Evolutionary conservation across 2,113 vertebrate species (phyloP).

Genomic region (Otolemur garnettii): DNA sequence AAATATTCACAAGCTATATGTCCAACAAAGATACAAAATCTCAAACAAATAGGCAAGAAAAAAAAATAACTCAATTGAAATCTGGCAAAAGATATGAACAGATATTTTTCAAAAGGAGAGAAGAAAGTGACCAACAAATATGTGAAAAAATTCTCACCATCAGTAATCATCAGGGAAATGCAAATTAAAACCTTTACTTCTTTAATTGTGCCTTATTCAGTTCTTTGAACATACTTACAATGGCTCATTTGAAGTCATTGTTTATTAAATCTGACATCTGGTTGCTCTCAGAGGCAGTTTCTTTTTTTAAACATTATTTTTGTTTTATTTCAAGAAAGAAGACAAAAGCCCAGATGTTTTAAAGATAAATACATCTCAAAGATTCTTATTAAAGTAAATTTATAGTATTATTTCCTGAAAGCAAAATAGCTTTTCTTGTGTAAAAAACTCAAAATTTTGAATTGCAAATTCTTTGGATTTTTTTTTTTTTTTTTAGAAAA

Average conservation of each 20-base stretch:
- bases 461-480: slow-evolving; percentile 83
- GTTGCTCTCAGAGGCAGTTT: background rate
- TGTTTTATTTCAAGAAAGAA: slow-evolving; percentile 94
- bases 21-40: no score
- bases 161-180: no score
- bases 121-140: no score
- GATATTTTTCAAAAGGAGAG: no score
- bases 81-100: no score
- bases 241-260: background rate
- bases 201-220: background rate
- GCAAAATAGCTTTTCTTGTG: slow-evolving; percentile 92
- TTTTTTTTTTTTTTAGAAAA: slow-evolving; percentile 89
- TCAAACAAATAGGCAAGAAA: no score
- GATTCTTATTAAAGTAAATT: slow-evolving; percentile 90
- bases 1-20: no score
- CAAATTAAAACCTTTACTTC: background rate
- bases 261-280: background rate
- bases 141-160: no score
- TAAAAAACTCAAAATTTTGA: slow-evolving; percentile 85
- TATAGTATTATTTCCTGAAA: slow-evolving; percentile 91
- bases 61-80: no score
- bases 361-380: slow-evolving; percentile 93
- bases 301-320: slow-evolving; percentile 84
- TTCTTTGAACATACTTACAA: background rate
- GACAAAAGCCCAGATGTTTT: slow-evolving; percentile 89